Base-by-base conservation (phyloP, 2,888 invertebrate species). In the Harpagoxenus sublaevis region DNA sequence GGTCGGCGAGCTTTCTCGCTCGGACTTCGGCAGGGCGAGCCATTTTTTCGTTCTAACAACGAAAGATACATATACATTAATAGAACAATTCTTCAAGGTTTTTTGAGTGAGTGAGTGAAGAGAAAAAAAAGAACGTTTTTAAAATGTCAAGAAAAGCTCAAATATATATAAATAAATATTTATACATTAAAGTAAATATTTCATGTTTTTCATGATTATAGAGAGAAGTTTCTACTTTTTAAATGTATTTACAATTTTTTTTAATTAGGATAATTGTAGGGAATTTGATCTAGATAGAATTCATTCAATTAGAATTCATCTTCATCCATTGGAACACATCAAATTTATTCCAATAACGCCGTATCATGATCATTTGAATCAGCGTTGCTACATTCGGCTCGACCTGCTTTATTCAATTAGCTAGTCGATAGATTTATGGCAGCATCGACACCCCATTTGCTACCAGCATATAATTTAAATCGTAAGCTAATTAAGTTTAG, bases 1-100 rank as follows among this genome's bases (percentile, higher is more conserved):
- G 89, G 96, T 88, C 92, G 95, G 92, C 89, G 96, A 95, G 87
- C 95, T 94, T 92, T 96, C 95, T 94, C 95, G 95, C 84, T 96
- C 93, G 87, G 96, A 95, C 91, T 96, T 94, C 84, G 93, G 77
- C 92, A 92, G 0, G 94, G 94, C n/a, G 94, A 94, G 42, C 92
- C 93, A 89, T 93, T 94, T 83, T 90, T 91, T 89, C 93, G 92
- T 71, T 94, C 94, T 94, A 87, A 9, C 18, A 3, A 12, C 9
- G 18, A 51, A n/a, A 28, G 18, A 68, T 53, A 53, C 23, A 8
- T 60, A 68, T 53, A 53, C 23, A 15, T 60, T 2, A 15, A 31
- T 31, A 68, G 3, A 28, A 68, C 18, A 48, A 23, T 31, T 65
- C 3, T 42, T 42, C 39, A 42, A 65, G 6, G 1, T 65, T 28